Evolutionary conservation across 2,888 invertebrate genomes (phyloP).

Genomic region (Apamea sordens): DNA sequence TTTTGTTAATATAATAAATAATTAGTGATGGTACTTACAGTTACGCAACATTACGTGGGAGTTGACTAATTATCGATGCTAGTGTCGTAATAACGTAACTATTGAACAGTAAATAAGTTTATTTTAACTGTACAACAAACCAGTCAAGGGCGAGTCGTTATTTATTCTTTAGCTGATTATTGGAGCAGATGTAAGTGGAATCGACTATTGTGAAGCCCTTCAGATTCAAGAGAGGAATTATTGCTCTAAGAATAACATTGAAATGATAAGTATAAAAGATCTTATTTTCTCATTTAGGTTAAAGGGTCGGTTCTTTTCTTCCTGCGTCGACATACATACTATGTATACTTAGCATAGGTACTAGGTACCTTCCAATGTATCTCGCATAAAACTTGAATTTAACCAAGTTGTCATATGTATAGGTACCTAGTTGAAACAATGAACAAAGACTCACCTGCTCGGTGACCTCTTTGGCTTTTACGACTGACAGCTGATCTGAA

Average conservation of each 20-base stretch:
- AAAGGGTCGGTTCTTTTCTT: slow-evolving; percentile 5
- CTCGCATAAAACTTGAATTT: background rate
- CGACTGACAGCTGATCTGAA: background rate
- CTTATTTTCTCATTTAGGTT: slow-evolving; percentile 1
- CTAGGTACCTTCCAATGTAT: background rate
- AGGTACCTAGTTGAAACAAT: background rate
- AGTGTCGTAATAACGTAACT: slow-evolving; percentile 66
- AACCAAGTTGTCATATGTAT: background rate
- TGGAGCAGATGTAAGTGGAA: slow-evolving; percentile 43
- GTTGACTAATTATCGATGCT: slow-evolving; percentile 69
- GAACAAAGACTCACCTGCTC: background rate
- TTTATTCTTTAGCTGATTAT: slow-evolving; percentile 43
- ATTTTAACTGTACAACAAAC: slow-evolving; percentile 33
- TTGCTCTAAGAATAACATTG: slow-evolving; percentile 24
- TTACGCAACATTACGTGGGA: slow-evolving; percentile 68
- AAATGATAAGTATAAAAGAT: slow-evolving; percentile 8
- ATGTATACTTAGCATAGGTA: background rate
- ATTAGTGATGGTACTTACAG: slow-evolving; percentile 68
- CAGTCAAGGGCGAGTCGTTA: slow-evolving; percentile 49
- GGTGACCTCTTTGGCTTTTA: background rate
- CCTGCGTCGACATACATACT: background rate
- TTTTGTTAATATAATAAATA: slow-evolving; percentile 43
- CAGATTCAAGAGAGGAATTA: slow-evolving; percentile 14
- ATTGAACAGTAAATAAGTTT: slow-evolving; percentile 35
- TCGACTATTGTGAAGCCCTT: slow-evolving; percentile 24